phyloP scores from a whole-genome alignment of 2,113 vertebrate genomes.

The Notarius quadriscutis region DNA sequence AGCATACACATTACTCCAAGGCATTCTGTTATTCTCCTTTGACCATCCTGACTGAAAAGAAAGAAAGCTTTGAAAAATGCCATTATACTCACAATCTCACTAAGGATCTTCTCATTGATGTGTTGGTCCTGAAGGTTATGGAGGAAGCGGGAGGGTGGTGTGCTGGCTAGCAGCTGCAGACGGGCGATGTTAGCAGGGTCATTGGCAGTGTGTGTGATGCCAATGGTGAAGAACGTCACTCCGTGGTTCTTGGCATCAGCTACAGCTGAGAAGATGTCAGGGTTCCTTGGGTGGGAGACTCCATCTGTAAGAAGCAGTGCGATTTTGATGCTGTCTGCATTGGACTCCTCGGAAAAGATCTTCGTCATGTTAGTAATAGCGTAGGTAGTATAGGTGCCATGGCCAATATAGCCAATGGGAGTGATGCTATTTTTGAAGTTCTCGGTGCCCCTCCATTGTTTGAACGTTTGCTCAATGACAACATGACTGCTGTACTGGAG shows the following conservation, averaged over 20 bases:
- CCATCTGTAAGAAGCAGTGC: constrained; percentile 84
- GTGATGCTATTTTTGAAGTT: constrained; percentile 78
- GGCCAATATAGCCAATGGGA: constrained; percentile 83
- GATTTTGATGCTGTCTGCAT: constrained; percentile 72
- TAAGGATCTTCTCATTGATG: constrained; percentile 76
- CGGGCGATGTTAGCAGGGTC: constrained; percentile 80
- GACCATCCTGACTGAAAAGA: too few species aligned
- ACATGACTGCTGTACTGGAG: constrained; percentile 91
- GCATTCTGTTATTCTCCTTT: not conserved
- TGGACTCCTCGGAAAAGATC: constrained; percentile 82
- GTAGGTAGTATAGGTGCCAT: constrained; percentile 88
- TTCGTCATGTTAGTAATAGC: constrained; percentile 90
- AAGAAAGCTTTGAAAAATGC: constrained; percentile 32
- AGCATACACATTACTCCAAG: not conserved
- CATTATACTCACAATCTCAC: constrained; percentile 79
- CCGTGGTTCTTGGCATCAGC: constrained; percentile 88
- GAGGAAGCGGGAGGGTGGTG: constrained; percentile 79
- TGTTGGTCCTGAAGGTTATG: constrained; percentile 83
- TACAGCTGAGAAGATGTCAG: constrained; percentile 86
- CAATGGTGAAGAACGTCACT: constrained; percentile 82
- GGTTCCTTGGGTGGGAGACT: constrained; percentile 84
- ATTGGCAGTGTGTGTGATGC: constrained; percentile 82
- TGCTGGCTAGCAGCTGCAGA: constrained; percentile 80
- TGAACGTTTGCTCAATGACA: constrained; percentile 83
- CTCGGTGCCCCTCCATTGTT: constrained; percentile 81